These are phyloP conservation scores for Hemibagrus wyckioides DNA, from an alignment of 2,113 vertebrate species.

Conservation along the genomic window DNA sequence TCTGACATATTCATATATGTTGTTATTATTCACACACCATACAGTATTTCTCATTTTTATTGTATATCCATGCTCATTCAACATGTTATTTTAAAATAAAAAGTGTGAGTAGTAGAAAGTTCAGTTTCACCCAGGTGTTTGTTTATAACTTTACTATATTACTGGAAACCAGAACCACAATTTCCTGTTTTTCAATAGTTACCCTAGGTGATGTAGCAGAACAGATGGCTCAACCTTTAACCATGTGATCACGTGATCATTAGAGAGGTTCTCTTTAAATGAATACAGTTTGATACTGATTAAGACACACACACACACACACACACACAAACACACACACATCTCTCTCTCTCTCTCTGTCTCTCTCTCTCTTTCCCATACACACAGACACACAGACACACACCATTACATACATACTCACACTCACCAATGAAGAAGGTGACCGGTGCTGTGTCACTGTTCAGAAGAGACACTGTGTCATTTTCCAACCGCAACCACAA, in stretches of 20 bases:
- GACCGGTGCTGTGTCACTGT: slow-evolving; percentile 79
- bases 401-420: not conserved
- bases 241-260: not conserved
- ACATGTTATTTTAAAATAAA: not conserved
- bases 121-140: not conserved
- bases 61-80: not conserved
- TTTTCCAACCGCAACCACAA: slow-evolving; percentile 91
- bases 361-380: not conserved
- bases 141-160: not conserved
- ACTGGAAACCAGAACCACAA: not conserved
- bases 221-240: not conserved
- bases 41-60: not conserved
- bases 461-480: slow-evolving; percentile 80
- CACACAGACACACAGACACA: not conserved
- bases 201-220: not conserved
- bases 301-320: not conserved
- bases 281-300: not conserved
- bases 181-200: slow-evolving; percentile 13
- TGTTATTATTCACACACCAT: not conserved
- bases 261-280: not conserved
- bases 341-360: too few relatives aligned
- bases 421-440: slow-evolving; percentile 91
- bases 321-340: too few relatives aligned
- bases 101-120: not conserved
- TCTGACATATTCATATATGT: not conserved